Percentiles rank a stretch among this genome's conserved stretches.
Evolutionary conservation across 2,113 vertebrate species (phyloP).

Genomic region (Psephotus haematonotus): DNA sequence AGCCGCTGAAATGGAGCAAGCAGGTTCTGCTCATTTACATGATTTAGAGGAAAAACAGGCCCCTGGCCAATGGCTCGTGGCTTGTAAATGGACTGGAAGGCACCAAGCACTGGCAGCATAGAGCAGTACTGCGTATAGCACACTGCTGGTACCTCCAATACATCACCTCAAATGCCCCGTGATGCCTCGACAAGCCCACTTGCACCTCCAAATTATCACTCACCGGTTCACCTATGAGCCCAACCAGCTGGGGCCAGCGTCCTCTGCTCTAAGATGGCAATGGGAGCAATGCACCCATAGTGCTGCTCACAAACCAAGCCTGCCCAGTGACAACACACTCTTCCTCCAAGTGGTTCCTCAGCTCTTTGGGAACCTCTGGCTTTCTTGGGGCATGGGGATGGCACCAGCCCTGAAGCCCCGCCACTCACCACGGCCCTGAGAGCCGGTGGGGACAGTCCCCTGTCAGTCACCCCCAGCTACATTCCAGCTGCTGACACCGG

Average conservation of each 20-base stretch:
- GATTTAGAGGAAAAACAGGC: not conserved
- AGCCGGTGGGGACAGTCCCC: no score
- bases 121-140: no score
- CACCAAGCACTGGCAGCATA: accelerated
- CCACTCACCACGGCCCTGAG: accelerated
- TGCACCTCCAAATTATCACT: not conserved
- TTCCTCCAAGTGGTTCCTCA: no score
- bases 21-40: not conserved
- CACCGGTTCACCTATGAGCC: accelerated
- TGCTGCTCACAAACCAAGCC: not conserved
- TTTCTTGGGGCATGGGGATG: accelerated
- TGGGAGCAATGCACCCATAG: not conserved
- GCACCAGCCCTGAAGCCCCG: not conserved
- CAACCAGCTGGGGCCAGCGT: not conserved
- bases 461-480: no score
- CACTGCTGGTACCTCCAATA: accelerated
- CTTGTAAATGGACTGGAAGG: not conserved
- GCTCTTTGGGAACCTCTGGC: not conserved
- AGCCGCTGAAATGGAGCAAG: not conserved
- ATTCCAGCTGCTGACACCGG: not conserved
- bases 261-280: not conserved
- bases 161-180: not conserved
- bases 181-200: not conserved
- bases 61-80: not conserved
- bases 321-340: accelerated